Conservation (phyloP, 1,140 invertebrate species). For the Drosophila sulfurigaster region DNA sequence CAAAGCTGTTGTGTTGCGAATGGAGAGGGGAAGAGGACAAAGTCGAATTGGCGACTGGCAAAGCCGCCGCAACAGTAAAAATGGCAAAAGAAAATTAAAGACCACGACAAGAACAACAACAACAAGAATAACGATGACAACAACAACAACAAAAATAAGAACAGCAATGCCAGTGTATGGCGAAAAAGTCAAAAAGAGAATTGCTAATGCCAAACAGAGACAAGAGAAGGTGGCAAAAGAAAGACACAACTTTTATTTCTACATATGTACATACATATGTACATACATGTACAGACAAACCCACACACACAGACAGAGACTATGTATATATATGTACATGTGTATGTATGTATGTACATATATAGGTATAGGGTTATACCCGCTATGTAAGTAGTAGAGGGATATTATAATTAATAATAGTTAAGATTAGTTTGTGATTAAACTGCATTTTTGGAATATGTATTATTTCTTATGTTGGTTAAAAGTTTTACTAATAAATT, state of each 20-base stretch:
- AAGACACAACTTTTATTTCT: constrained; percentile 40
- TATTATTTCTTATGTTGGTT: too few relatives aligned
- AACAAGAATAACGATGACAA: constrained; percentile 17
- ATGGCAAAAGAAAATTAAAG: constrained; percentile 63
- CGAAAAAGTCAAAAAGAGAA: constrained; percentile 57
- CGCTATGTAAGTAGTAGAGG: too few relatives aligned
- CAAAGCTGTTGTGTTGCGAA: neutral
- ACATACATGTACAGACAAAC: neutral
- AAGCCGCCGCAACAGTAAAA: constrained; percentile 65
- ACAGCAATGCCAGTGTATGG: constrained; percentile 13
- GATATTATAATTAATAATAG: too few relatives aligned
- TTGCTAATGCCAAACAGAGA: constrained; percentile 48
- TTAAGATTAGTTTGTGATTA: too few relatives aligned
- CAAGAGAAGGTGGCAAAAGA: constrained; percentile 27
- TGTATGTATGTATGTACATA: too few relatives aligned
- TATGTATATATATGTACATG: too few relatives aligned
- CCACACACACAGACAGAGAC: too few relatives aligned
- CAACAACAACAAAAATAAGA: constrained; percentile 9
- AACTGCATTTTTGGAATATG: too few relatives aligned
- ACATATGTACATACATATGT: neutral
- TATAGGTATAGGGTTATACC: too few relatives aligned
- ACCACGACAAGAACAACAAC: constrained; percentile 50
- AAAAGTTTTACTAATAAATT: too few relatives aligned
- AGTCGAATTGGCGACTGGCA: constrained; percentile 50
- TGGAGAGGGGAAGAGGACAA: constrained; percentile 3